Conservation (phyloP, 2,113 vertebrate genomes). For the Sarotherodon lohbergeri region DNA sequence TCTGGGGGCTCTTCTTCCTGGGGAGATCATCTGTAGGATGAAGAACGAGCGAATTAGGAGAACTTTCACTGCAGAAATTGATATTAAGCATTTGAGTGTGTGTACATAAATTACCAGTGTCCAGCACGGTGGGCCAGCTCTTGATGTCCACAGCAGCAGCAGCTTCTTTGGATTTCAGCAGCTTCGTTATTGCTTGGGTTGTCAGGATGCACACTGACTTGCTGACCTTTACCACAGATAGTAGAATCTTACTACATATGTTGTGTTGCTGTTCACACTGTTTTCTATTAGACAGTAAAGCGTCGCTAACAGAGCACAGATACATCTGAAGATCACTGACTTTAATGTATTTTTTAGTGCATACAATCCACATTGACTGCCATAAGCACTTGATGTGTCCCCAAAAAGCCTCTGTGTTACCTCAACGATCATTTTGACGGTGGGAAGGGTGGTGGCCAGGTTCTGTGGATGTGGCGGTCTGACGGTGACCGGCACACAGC, state of each 20-base stretch:
- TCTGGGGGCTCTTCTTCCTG: constrained; percentile 82
- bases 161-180: constrained; percentile 94
- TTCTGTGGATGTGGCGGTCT: constrained; percentile 93
- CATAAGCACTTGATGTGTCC: background rate
- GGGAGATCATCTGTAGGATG: constrained; percentile 84
- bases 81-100: background rate
- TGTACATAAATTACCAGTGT: constrained; percentile 78
- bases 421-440: constrained; percentile 98
- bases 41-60: background rate
- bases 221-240: constrained; percentile 80
- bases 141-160: constrained; percentile 87
- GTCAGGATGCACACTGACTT: constrained; percentile 93
- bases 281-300: background rate
- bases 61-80: background rate
- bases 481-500: constrained; percentile 89
- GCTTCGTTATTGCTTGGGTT: constrained; percentile 90
- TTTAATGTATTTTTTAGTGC: background rate
- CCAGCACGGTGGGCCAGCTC: constrained; percentile 90
- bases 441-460: constrained; percentile 88
- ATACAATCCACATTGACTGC: background rate
- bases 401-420: constrained; percentile 50
- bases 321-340: background rate
- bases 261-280: background rate
- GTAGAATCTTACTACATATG: background rate
- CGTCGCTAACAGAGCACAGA: fast-evolving